Base-by-base conservation (phyloP, 2,113 vertebrate species). In the Cryptotis parvus region DNA sequence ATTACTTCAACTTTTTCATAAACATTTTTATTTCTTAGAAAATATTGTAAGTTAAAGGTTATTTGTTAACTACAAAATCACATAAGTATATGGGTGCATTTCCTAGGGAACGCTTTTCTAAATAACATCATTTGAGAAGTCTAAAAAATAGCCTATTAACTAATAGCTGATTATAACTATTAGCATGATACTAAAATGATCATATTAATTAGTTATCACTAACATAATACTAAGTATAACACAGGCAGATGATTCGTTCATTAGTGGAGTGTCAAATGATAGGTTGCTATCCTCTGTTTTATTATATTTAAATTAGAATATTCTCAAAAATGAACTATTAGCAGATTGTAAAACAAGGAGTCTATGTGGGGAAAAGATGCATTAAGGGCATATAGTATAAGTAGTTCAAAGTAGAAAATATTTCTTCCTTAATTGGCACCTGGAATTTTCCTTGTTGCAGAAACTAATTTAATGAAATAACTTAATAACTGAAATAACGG, bases 221-320 rank as follows among this genome's bases (percentile, higher is more conserved):
- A 49, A 49, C 9, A 49, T 12, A 49, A 49, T 12, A 49, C 45
- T 49, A 84, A 78, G 4, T 79, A 33, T 39, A 85, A 35, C 94
- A 75, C 61, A 91, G 31, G 39, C 20, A 87, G 8, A 11, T 61
- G 1, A 69, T n/a, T 85, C 35, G 92, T 95, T 66, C 1, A 73
- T 93, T 92, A 92, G 39, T 0, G 12, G 91, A 91, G 79, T 65
- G 8, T 26, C 84, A 95, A 94, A 92, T 82, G 35, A 26, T 22
- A 91, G 41, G 45, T 78, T 35, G 14, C 27, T 84, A 39, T 11
- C 31, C 29, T 94, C 80, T 77, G 39, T 74, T 91, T 81, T 89
- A 79, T 65, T 58, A 73, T 87, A 81, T 93, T 74, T 58, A 81
- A 84, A 82, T 84, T 93, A 84, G 7, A 93, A 87, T 94, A 96